Evolutionary conservation across 2,797 vertebrate genomes (phyloP), one percentile per base, ranked within the genome.

Genomic region (Simalia tracyae): DNA sequence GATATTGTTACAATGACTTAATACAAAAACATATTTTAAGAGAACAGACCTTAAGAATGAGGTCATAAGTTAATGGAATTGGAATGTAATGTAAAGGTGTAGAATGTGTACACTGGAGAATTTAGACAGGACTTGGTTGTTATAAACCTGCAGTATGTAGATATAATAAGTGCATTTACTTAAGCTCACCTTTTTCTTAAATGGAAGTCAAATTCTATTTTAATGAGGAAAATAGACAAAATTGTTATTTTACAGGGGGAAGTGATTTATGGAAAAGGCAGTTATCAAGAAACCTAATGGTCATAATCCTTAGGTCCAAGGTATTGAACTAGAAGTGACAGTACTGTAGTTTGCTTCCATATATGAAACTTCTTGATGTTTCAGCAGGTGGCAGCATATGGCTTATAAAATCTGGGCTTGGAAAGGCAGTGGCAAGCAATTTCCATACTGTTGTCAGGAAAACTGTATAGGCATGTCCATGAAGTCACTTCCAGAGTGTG

Each of bases 11-110:
- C 64, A 86, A 84, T 93, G 64, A 90, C 81, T 94, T 93, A 36
- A 42, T 95, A 63, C 84, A 87, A 57, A 95, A 86, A 63, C 86
- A 8, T 19, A 24, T 91, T 88, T 94, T 95, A 92, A 93, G 63
- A 61, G 31, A 60, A 72, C 68, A 50, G 61, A 57, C 91, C 85
- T 91, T 59, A 91, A 14, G 86, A 93, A 15, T n/a, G 54, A 92
- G 84, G 26, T 84, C 89, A 11, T 60, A 89, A 87, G 59, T 87
- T 94, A 59, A 76, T 86, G 28, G 22, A 61, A 91, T 11, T 61
- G 56, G 59, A 14, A 15, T 36, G 4, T 26, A 60, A 88, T 66
- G 5, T 2, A 86, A 31, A 46, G 59, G 24, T 90, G 54, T 46
- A 64, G 56, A 4, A 61, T 46, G 68, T 76, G 89, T 63, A 91